These are phyloP conservation scores for Luperina testacea DNA, from an alignment of 2,888 invertebrate genomes.

Conservation along the genomic window DNA sequence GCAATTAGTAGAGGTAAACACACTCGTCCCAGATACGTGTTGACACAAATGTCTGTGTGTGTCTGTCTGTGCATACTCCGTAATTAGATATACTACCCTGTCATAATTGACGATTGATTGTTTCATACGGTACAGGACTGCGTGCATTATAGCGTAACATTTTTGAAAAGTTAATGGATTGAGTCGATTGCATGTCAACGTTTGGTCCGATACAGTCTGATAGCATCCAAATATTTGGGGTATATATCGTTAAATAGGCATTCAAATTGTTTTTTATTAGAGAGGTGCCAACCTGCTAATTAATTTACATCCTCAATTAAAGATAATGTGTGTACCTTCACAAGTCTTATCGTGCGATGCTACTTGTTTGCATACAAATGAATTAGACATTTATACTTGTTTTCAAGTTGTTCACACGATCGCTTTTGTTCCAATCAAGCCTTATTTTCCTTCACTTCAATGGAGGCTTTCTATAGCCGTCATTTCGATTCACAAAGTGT, in stretches of 20 bases:
- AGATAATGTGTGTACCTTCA: constrained; percentile 34
- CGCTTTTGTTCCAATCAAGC: constrained; percentile 19
- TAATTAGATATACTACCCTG: constrained; percentile 50
- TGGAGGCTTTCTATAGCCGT: too few relatives aligned
- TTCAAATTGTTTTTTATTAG: constrained; percentile 22
- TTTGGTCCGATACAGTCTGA: constrained; percentile 37
- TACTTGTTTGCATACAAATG: constrained; percentile 47
- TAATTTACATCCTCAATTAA: constrained; percentile 55
- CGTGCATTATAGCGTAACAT: constrained; percentile 32
- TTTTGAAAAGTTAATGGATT: constrained; percentile 27
- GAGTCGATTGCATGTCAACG: constrained; percentile 44
- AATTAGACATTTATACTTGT: constrained; percentile 28
- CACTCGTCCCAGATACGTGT: constrained; percentile 81
- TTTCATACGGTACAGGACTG: constrained; percentile 47
- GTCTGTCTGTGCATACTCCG: constrained; percentile 49
- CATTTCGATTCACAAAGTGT: neutral
- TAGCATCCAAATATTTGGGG: constrained; percentile 29
- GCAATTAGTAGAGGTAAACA: constrained; percentile 87
- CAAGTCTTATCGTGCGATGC: constrained; percentile 39
- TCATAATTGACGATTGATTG: constrained; percentile 62
- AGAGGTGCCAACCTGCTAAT: constrained; percentile 28
- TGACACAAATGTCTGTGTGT: constrained; percentile 69
- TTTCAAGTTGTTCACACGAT: constrained; percentile 23
- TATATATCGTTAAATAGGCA: constrained; percentile 4
- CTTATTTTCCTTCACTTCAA: constrained; percentile 20